A percentile compares a stretch with the other conserved stretches of the same genome.
These are phyloP conservation scores for Nineta flava DNA, from an alignment of 2,888 invertebrate species.

Conservation along the genomic window DNA sequence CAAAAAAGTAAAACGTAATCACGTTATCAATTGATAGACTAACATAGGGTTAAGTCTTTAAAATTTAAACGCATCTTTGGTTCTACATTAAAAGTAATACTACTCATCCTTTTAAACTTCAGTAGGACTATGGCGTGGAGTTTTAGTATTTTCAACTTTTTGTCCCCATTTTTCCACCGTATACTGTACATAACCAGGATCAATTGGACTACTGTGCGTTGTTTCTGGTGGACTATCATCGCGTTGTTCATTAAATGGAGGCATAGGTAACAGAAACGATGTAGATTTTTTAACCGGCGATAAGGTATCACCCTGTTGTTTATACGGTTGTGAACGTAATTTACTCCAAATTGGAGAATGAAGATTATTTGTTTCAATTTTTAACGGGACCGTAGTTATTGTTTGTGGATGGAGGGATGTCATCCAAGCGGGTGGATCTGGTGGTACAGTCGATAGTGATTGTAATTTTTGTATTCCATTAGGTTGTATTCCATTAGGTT, in stretches of 20 bases:
- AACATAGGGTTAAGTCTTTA: too few relatives aligned
- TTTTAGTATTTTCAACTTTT: conserved; percentile 29
- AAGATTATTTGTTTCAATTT: background rate
- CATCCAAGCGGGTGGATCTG: conserved; percentile 2
- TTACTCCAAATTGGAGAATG: conserved; percentile 5
- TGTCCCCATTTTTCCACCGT: conserved; percentile 50
- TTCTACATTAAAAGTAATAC: too few relatives aligned
- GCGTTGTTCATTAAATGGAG: conserved; percentile 27
- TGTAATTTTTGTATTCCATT: background rate
- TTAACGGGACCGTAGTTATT: background rate
- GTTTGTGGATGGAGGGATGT: background rate
- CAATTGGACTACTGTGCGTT: conserved; percentile 48
- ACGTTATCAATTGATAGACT: too few relatives aligned
- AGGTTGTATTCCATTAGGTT: background rate
- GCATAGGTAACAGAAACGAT: conserved; percentile 31
- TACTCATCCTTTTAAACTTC: background rate
- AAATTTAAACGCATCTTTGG: too few relatives aligned
- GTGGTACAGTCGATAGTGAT: background rate
- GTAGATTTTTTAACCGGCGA: background rate
- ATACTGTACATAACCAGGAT: conserved; percentile 59
- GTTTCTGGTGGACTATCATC: conserved; percentile 26
- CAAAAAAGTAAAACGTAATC: too few relatives aligned
- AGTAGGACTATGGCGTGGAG: conserved; percentile 38
- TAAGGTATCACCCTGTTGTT: conserved; percentile 1
- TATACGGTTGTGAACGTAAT: background rate